A percentile compares a stretch with the other conserved stretches of the same genome.
Evolutionary conservation across 2,888 invertebrate genomes (phyloP).

Genomic region (Halocaridina rubra): DNA sequence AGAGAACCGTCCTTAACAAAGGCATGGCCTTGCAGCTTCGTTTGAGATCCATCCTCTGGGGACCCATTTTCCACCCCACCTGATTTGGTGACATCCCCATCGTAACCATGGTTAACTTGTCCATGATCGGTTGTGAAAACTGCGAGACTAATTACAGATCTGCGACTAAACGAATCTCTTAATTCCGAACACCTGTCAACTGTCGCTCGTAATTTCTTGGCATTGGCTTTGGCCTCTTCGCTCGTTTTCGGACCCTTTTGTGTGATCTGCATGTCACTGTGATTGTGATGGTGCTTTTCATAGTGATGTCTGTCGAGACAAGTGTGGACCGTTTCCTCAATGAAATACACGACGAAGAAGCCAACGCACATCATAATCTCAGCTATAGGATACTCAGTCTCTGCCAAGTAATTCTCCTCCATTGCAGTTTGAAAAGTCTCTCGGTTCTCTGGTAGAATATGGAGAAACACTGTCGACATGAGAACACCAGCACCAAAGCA

Average conservation of each 20-base stretch:
- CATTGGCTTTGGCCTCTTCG: slow-evolving; percentile 38
- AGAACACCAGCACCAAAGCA: slow-evolving; percentile 74
- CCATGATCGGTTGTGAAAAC: background rate
- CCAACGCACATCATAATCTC: slow-evolving; percentile 72
- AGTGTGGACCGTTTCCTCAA: slow-evolving; percentile 69
- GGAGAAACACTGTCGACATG: slow-evolving; percentile 73
- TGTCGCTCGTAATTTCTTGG: background rate
- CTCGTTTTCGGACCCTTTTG: background rate
- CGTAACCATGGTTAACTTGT: background rate
- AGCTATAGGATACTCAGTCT: slow-evolving; percentile 69
- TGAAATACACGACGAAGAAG: slow-evolving; percentile 73
- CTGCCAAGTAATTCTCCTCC: background rate
- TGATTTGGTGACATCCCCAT: background rate
- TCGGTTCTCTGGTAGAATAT: slow-evolving; percentile 72
- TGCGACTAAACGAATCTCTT: background rate
- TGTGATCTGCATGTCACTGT: background rate
- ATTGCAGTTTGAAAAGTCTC: slow-evolving; percentile 15
- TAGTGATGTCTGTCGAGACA: background rate
- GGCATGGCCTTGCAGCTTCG: background rate
- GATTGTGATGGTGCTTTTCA: background rate
- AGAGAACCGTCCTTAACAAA: background rate
- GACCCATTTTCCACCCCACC: background rate
- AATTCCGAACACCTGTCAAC: background rate
- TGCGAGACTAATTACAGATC: slow-evolving; percentile 1
- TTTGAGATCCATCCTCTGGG: background rate